Base-by-base conservation (phyloP, 2,113 vertebrate genomes). In the Scatophagus argus region DNA sequence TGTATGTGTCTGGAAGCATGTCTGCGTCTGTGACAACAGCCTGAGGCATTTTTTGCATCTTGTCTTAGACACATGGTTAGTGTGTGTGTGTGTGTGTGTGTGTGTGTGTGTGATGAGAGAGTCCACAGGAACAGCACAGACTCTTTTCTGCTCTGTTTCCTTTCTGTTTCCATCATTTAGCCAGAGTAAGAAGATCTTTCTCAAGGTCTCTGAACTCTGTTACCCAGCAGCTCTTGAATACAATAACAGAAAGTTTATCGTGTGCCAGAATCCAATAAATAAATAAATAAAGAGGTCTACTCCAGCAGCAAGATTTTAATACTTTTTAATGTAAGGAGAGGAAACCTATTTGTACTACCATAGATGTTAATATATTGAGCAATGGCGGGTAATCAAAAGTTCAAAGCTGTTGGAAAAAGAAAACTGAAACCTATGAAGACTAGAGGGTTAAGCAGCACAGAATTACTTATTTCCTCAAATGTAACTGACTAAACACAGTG, bases 21-120 rank as follows among this genome's bases (percentile, higher is more conserved):
- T 89, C 78, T 83, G 74, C 60, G 67, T 88, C 85, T 90, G 77
- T 93, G 90, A 93, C 88, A 93, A 91, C 81, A 91, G 88, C 93
- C 89, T 31, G 47, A 71, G 93, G 92, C 64, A 11, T 85, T 87
- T 88, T 81, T 69, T 83, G 80, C 85, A 68, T 77, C 81, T 83
- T 89, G 83, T 88, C 88, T 87, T 81, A 71, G 62, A 87, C 85
- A 87, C 85, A 78, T 74, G 68, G 46, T 81, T 51, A 60, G 31
- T 13, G 4, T 69, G 41, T 46, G 56, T 59, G 58, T 71, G 69
- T 76, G 65, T 72, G 79, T 67, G 51, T 66, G 61, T 62, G 74
- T 19, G 66, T 23, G 72, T 29, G 73, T 14, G 34, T 25, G 32
- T 19, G 41, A 8, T 32, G 38, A 77, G 55, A 80, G 66, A 82